These are phyloP conservation scores for Muscina levida DNA, from an alignment of 2,888 invertebrate species.

Conservation along the genomic window DNA sequence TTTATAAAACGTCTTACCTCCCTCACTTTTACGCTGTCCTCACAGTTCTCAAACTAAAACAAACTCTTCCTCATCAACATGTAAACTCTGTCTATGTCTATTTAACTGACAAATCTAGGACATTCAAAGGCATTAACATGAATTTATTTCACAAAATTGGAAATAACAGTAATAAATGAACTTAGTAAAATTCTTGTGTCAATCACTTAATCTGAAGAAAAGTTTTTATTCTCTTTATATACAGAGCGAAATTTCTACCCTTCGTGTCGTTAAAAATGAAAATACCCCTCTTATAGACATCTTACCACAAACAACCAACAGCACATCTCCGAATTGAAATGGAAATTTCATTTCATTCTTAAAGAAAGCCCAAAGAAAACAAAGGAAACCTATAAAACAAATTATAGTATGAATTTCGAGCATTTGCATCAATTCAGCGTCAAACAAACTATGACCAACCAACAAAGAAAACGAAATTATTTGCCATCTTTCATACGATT, in stretches of 20 bases:
- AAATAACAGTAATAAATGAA: constrained; percentile 12
- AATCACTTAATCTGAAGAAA: constrained; percentile 6
- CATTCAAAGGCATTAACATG: not conserved
- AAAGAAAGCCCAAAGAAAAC: too few species aligned
- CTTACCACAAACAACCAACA: too few species aligned
- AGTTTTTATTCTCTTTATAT: constrained; percentile 2
- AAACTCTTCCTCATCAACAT: too few species aligned
- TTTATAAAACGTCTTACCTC: too few species aligned
- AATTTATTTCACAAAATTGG: not conserved
- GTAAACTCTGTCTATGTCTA: too few species aligned
- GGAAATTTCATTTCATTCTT: constrained; percentile 14
- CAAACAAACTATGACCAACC: not conserved
- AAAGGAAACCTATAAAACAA: not conserved
- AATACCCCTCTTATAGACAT: too few species aligned
- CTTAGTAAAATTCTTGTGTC: not conserved
- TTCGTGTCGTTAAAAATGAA: too few species aligned
- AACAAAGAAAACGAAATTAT: constrained; percentile 24
- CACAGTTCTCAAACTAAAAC: too few species aligned
- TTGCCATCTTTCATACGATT: not conserved
- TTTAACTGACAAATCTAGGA: not conserved
- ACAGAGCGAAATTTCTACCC: not conserved
- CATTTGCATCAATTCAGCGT: not conserved
- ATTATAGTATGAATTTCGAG: not conserved
- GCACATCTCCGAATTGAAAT: constrained; percentile 3
- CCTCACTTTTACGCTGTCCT: too few species aligned